phyloP scores from a whole-genome alignment of 2,888 invertebrate species.

The Rotaria socialis region DNA sequence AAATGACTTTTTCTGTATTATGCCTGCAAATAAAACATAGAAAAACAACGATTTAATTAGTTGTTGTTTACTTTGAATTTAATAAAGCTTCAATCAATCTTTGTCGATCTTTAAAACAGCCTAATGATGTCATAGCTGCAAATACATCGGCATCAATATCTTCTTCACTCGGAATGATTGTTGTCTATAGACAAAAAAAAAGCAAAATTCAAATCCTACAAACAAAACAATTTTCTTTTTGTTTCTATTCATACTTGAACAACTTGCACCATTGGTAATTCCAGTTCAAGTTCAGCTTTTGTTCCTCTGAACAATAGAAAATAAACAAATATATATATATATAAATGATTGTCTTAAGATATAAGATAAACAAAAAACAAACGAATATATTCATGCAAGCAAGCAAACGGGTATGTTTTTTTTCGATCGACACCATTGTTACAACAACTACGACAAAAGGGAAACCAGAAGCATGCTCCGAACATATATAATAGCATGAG shows the following conservation, averaged over 20 bases:
- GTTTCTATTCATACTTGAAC: constrained; percentile 68
- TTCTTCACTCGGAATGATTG: constrained; percentile 87
- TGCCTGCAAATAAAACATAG: constrained; percentile 68
- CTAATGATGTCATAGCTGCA: constrained; percentile 91
- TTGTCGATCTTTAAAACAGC: constrained; percentile 95
- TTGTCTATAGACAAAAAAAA: constrained; percentile 66
- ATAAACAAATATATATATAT: neutral
- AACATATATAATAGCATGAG: neutral
- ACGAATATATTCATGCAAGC: neutral
- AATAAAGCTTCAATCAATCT: constrained; percentile 87
- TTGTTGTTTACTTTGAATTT: constrained; percentile 74
- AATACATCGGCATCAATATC: constrained; percentile 95
- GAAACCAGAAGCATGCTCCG: neutral
- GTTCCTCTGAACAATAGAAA: constrained; percentile 65
- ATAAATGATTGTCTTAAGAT: neutral
- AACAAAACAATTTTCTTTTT: too few relatives aligned
- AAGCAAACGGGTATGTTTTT: neutral
- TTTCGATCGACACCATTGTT: neutral
- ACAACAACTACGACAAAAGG: neutral
- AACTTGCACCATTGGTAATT: constrained; percentile 97
- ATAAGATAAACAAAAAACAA: neutral
- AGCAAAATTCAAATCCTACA: too few relatives aligned
- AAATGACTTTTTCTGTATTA: constrained; percentile 98
- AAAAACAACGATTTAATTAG: neutral
- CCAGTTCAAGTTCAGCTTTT: constrained; percentile 85